phyloP scores from a whole-genome alignment of 2,113 vertebrate genomes.

The Lasiurus borealis region DNA sequence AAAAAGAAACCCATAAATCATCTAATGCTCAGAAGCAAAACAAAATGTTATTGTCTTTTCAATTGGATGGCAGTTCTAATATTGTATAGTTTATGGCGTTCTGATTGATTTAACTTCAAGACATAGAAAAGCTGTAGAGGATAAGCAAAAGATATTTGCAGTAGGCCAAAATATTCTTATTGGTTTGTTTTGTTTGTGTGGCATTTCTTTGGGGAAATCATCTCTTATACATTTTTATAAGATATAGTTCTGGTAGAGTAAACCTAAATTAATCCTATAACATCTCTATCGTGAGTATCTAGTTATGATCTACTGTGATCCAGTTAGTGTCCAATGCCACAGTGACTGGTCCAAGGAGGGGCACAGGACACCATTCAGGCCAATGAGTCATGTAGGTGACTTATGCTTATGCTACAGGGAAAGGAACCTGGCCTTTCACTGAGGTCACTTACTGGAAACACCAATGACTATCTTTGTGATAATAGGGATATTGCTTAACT shows the following conservation, averaged over 20 bases:
- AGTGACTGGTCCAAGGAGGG: neutral
- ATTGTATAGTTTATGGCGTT: neutral
- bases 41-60: neutral
- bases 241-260: neutral
- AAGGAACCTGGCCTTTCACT: neutral
- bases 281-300: neutral
- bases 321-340: neutral
- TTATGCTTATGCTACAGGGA: neutral
- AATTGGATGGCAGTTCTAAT: neutral
- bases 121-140: neutral
- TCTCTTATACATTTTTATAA: neutral
- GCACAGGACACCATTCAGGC: neutral
- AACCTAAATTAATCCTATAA: neutral
- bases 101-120: neutral
- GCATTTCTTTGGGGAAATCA: neutral
- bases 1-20: neutral
- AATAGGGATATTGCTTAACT: neutral
- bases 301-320: neutral
- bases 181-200: neutral
- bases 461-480: neutral
- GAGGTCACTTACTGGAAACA: neutral
- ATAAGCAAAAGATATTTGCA: neutral
- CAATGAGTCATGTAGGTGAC: neutral
- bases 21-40: constrained; percentile 30
- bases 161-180: neutral